phyloP scores from a whole-genome alignment of 2,888 invertebrate species.

The Stenotaenia linearis region DNA sequence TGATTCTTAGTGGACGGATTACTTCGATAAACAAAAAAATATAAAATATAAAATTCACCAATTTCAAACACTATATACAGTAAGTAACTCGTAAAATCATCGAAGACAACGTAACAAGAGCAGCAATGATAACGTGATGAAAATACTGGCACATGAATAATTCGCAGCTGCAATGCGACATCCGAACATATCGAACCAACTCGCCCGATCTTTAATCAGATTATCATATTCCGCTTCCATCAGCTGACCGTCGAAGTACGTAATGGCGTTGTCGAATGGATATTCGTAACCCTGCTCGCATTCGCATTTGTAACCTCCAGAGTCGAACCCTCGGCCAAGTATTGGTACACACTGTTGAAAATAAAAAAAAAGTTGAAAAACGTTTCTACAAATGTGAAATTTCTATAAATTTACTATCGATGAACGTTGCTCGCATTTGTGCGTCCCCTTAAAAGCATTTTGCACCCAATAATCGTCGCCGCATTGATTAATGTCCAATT shows the following conservation, averaged over 20 bases:
- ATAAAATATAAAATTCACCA: neutral
- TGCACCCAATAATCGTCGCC: slow-evolving; percentile 80
- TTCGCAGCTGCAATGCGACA: slow-evolving; percentile 79
- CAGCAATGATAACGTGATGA: neutral
- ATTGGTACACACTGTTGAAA: slow-evolving; percentile 98
- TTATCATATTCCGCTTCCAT: slow-evolving; percentile 93
- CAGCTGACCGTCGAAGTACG: slow-evolving; percentile 92
- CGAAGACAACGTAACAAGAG: neutral
- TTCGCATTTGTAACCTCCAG: slow-evolving; percentile 96
- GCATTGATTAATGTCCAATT: slow-evolving; percentile 91
- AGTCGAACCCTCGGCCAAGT: slow-evolving; percentile 85
- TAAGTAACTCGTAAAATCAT: neutral
- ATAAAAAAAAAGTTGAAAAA: too few species aligned
- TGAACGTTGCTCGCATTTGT: slow-evolving; percentile 83
- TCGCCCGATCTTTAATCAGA: slow-evolving; percentile 71
- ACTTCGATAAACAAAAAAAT: neutral
- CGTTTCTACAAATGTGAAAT: neutral
- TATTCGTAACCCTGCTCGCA: slow-evolving; percentile 96
- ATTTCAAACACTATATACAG: neutral
- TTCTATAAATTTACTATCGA: slow-evolving; percentile 74
- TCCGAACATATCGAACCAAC: slow-evolving; percentile 83
- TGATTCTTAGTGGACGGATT: neutral
- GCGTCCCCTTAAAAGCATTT: slow-evolving; percentile 90
- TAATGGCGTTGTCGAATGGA: slow-evolving; percentile 88
- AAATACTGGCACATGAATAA: neutral